Conservation (phyloP, 2,797 vertebrate genomes). For the Gallinago nigripennis region DNA sequence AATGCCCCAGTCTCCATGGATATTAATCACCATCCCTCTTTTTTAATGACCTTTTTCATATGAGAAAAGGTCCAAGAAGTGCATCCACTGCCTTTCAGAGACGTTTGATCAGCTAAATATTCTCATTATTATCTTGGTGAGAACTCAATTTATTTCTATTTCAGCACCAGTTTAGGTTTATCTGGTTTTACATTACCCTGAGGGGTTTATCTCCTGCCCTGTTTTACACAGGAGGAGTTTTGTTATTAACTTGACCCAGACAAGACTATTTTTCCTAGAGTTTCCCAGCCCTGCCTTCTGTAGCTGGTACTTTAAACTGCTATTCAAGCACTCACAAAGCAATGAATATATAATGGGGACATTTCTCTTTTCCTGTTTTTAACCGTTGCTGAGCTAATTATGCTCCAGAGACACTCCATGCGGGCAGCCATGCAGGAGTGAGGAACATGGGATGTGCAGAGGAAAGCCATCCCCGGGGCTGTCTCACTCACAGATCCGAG, state of each 20-base stretch:
- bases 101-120: not conserved
- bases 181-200: not conserved
- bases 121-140: not conserved
- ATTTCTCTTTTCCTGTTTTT: not conserved
- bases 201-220: not conserved
- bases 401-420: not conserved
- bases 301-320: not conserved
- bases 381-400: constrained; percentile 20
- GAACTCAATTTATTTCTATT: not conserved
- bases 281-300: not conserved
- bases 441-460: not conserved
- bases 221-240: not conserved
- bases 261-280: not conserved
- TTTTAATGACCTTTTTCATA: not conserved
- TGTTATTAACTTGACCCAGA: not conserved
- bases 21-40: not conserved
- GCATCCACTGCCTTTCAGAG: not conserved
- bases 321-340: not conserved
- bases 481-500: not conserved
- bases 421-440: constrained; percentile 29
- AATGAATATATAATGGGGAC: not conserved
- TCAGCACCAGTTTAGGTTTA: not conserved
- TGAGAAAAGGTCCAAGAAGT: not conserved
- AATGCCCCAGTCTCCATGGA: not conserved
- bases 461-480: not conserved